Conservation (phyloP, 53 echinoderm and acorn worm genomes). For the Patiria pectinifera region DNA sequence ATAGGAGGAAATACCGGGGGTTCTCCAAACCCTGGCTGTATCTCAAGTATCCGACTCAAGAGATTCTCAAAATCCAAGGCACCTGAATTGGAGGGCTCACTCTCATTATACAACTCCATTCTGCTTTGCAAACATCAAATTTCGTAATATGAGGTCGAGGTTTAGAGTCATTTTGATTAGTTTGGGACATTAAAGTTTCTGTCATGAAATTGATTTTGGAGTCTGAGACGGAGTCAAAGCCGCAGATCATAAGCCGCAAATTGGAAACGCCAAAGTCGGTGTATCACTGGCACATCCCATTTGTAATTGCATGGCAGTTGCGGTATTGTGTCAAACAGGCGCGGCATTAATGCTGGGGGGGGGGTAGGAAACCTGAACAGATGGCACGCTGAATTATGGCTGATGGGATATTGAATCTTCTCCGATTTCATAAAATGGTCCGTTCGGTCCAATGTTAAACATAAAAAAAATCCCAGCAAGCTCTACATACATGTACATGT, state of each 20-base stretch:
- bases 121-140: no score
- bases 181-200: no score
- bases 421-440: slow-evolving; percentile 57
- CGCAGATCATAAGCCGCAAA: no score
- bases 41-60: no score
- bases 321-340: slow-evolving; percentile 53
- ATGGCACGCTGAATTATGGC: slow-evolving; percentile 55
- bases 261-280: neutral
- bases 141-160: no score
- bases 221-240: neutral
- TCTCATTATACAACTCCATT: no score
- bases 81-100: no score
- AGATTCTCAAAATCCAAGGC: no score
- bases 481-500: neutral
- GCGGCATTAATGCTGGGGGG: slow-evolving; percentile 19
- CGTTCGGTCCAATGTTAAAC: slow-evolving; percentile 27
- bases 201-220: neutral
- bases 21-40: no score
- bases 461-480: neutral
- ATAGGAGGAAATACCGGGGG: no score
- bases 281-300: slow-evolving; percentile 31
- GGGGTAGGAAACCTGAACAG: slow-evolving; percentile 35
- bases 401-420: slow-evolving; percentile 55
- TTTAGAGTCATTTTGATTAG: no score
- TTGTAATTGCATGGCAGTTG: slow-evolving; percentile 43